Conservation (phyloP, 2,888 invertebrate species). For the Lithophane semibrunnea region DNA sequence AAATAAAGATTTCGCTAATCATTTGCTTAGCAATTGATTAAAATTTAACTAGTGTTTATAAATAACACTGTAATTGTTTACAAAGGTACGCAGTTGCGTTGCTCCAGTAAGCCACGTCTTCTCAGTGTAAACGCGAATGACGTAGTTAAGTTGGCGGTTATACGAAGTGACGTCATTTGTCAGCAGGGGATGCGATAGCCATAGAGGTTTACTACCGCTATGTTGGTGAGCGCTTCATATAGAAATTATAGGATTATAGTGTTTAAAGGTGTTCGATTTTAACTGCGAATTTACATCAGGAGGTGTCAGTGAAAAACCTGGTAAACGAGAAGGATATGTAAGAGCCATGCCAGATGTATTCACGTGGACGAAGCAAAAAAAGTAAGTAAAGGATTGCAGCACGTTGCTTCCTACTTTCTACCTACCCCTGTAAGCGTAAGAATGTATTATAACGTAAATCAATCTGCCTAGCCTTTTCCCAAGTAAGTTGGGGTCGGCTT, state of each 20-base stretch:
- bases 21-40: too few species aligned
- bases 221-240: neutral
- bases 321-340: neutral
- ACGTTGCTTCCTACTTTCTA: neutral
- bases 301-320: too few species aligned
- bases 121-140: slow-evolving; percentile 29
- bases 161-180: slow-evolving; percentile 47
- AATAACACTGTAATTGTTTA: too few species aligned
- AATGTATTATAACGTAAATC: too few species aligned
- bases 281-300: neutral
- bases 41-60: too few species aligned
- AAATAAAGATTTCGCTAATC: too few species aligned
- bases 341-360: neutral
- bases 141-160: slow-evolving; percentile 39
- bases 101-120: neutral
- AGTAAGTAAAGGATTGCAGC: neutral
- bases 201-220: neutral
- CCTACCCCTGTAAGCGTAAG: neutral
- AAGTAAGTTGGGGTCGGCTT: too few species aligned
- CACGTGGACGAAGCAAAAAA: neutral
- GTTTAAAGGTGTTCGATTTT: neutral
- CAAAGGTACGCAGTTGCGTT: neutral
- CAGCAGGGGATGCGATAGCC: slow-evolving; percentile 27
- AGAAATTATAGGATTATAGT: neutral
- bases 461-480: too few species aligned